These are phyloP conservation scores for Xestia ashworthii DNA, from an alignment of 2,888 invertebrate genomes.

Conservation along the genomic window DNA sequence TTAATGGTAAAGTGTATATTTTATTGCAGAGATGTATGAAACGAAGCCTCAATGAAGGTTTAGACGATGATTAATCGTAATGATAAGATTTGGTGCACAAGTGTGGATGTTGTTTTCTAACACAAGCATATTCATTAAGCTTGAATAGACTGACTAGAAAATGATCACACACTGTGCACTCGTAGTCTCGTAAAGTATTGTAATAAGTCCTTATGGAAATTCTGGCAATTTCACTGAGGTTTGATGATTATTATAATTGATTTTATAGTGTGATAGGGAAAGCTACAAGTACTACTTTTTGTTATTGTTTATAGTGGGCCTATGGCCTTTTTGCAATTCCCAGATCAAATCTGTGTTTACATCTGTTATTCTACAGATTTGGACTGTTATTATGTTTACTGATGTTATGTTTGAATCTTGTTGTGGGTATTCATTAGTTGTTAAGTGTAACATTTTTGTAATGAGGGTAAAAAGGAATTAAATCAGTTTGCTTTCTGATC, in stretches of 20 bases:
- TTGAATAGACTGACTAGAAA: conserved; percentile 58
- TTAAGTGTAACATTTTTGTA: too few relatives aligned
- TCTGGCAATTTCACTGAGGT: conserved; percentile 46
- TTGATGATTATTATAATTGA: conserved; percentile 23
- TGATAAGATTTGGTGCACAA: conserved; percentile 36
- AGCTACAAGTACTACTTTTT: conserved; percentile 65
- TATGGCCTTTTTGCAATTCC: conserved; percentile 55
- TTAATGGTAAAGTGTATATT: conserved; percentile 55
- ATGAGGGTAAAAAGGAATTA: too few relatives aligned
- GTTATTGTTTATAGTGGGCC: conserved; percentile 66
- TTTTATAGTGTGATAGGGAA: conserved; percentile 47
- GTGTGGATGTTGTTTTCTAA: conserved; percentile 43
- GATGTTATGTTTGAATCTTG: too few relatives aligned
- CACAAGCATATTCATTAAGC: conserved; percentile 52
- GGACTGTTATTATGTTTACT: conserved; percentile 59
- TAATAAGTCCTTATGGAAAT: conserved; percentile 46
- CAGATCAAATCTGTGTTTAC: conserved; percentile 61
- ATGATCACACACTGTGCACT: conserved; percentile 47
- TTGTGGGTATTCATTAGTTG: too few relatives aligned
- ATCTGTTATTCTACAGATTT: conserved; percentile 57
- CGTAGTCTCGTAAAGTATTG: conserved; percentile 36
- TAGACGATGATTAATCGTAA: conserved; percentile 33
- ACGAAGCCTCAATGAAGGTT: conserved; percentile 28
- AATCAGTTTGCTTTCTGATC: too few relatives aligned
- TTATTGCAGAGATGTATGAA: conserved; percentile 56